Evolutionary conservation across 2,113 vertebrate genomes (phyloP).

Genomic region (Ploceus nigricollis): DNA sequence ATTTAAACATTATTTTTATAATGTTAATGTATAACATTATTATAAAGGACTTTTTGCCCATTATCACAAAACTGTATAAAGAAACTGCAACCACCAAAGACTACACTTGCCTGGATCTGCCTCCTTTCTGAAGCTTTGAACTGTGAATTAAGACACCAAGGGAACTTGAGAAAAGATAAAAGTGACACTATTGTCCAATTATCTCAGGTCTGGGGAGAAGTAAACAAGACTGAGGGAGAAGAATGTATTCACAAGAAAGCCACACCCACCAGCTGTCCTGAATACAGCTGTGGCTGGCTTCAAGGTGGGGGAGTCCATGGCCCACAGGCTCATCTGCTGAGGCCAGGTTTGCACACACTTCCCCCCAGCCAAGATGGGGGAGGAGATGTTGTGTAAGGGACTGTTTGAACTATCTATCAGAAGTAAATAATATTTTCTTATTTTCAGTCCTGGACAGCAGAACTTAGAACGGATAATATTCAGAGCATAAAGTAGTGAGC

Average conservation of each 20-base stretch:
- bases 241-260: neutral
- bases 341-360: neutral
- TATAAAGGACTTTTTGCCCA: neutral
- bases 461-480: neutral
- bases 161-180: neutral
- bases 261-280: neutral
- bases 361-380: neutral
- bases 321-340: neutral
- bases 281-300: neutral
- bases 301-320: fast-evolving
- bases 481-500: neutral
- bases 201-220: neutral
- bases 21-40: too few relatives aligned
- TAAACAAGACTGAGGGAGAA: neutral
- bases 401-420: neutral
- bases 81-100: neutral
- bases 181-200: neutral
- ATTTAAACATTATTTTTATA: neutral
- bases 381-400: neutral
- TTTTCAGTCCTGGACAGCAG: neutral
- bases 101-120: neutral
- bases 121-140: neutral
- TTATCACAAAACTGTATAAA: neutral
- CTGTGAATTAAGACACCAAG: neutral
- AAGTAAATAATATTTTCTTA: neutral